Evolutionary conservation across 2,113 vertebrate species (phyloP).

Genomic region (Gobiocypris rarus): DNA sequence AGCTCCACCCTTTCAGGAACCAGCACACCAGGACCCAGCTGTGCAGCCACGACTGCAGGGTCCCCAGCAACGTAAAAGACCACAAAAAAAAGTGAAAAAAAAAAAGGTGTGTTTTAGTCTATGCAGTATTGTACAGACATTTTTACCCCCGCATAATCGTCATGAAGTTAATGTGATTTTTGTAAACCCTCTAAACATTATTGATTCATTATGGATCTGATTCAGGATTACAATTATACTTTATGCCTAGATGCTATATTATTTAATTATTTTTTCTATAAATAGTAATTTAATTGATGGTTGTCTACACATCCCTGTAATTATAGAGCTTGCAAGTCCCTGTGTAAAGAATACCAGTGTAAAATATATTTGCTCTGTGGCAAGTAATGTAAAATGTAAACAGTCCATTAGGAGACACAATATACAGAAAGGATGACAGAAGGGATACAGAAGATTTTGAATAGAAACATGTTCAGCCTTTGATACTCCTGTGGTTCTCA

Average conservation of each 20-base stretch:
- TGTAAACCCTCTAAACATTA: slow-evolving; percentile 3
- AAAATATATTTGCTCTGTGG: not conserved
- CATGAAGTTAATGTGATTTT: not conserved
- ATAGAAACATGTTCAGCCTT: not conserved
- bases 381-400: too few relatives aligned
- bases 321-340: not conserved
- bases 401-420: too few relatives aligned
- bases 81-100: not conserved
- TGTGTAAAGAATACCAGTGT: slow-evolving; percentile 9
- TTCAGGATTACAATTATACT: slow-evolving; percentile 6
- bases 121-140: not conserved
- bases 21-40: not conserved
- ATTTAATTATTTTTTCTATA: not conserved
- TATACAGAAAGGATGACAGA: not conserved
- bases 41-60: not conserved
- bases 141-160: not conserved
- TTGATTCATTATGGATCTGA: slow-evolving; percentile 11
- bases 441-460: not conserved
- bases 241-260: not conserved
- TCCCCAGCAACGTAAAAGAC: not conserved
- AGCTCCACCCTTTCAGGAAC: not conserved
- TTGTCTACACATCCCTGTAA: slow-evolving; percentile 11
- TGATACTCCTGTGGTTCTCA: slow-evolving; percentile 9
- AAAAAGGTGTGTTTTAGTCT: too few relatives aligned
- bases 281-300: slow-evolving; percentile 1